Evolutionary conservation across 2,113 vertebrate genomes (phyloP), one percentile per base, ranked within the genome.

Genomic region (Strix uralensis): DNA sequence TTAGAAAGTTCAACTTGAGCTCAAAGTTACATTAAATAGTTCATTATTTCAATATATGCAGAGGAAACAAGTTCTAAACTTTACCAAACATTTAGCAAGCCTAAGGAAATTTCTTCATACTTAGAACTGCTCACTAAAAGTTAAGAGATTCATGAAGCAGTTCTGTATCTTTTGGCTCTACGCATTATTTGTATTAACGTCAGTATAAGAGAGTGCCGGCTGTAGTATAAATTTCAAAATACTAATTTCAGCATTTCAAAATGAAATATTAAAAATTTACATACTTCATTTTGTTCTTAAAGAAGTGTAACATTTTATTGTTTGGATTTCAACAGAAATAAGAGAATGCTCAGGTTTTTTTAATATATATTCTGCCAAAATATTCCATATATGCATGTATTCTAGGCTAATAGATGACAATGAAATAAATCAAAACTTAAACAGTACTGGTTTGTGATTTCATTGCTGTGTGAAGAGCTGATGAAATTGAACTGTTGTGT

Each of bases 401-500:
- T 96, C 26, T 46, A 65, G 57, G 49, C 32, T 69, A 74, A 62
- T 46, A n/a, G 15, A 59, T 44, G 34, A 67, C 55, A 87, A 78
- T 34, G 27, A 85, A 89, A 92, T 58, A 93, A 83, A 94, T 61
- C 30, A 93, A 80, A 89, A 80, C 89, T 59, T 85, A 77, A 92
- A 67, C 38, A 88, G n/a, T 42, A 70, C 42, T 72, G 38, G 34
- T 87, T 78, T 58, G 30, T 93, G 77, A 90, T 92, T 95, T 89
- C 84, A 79, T 61, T 96, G 63, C 52, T 9, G 0, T 87, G 59
- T 84, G 36, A 93, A 88, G 34, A 91, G 71, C 63, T 93, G 88
- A 94, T 88, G 72, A 94, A 93, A 96, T 91, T 80, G 81, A 96
- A 95, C 82, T 77, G 42, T 87, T 95, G 80, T 92, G 54, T 81